phyloP scores from a whole-genome alignment of 2,113 vertebrate genomes.

The Polypterus senegalus region DNA sequence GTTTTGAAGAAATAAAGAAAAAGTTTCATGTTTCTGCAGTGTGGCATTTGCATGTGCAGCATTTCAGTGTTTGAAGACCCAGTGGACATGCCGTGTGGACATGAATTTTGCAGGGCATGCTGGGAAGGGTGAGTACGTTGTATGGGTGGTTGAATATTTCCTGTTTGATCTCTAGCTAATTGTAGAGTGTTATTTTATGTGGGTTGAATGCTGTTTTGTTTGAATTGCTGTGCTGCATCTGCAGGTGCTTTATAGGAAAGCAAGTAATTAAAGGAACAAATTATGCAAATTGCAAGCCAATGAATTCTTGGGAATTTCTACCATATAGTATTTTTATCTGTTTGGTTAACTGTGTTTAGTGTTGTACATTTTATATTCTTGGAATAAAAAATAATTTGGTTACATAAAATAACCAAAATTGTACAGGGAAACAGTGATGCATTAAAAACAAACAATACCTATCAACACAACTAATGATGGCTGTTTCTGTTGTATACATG shows the following conservation, averaged over 20 bases:
- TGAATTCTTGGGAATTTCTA: no score
- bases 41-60: constrained; percentile 92
- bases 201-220: not conserved
- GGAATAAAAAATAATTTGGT: no score
- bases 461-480: no score
- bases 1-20: no score
- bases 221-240: not conserved
- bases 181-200: no score
- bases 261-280: not conserved
- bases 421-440: no score
- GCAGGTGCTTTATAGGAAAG: not conserved
- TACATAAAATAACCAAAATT: no score
- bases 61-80: constrained; percentile 91
- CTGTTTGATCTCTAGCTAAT: not conserved
- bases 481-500: no score
- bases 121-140: constrained; percentile 83
- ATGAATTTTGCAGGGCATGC: constrained; percentile 91
- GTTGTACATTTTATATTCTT: no score
- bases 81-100: constrained; percentile 90
- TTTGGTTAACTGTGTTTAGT: no score
- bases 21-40: constrained; percentile 44
- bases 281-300: not conserved
- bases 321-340: no score
- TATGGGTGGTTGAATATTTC: not conserved
- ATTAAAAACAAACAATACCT: no score